Conservation (phyloP, 2,113 vertebrate species). For the Alces alces region DNA sequence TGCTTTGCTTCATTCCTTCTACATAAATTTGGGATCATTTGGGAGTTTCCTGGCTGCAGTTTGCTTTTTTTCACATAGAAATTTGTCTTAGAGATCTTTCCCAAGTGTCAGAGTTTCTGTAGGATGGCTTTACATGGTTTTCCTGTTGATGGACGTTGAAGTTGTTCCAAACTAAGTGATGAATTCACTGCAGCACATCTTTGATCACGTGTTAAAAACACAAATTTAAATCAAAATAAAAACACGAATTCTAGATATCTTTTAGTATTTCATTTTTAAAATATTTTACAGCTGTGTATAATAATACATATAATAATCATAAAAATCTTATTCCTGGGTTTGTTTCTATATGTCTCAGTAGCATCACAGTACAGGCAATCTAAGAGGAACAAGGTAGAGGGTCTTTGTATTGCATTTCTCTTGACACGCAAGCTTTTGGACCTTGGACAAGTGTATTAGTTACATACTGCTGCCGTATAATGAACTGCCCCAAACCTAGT, state of each 20-base stretch:
- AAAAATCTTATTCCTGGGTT: not conserved
- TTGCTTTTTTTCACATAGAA: not conserved
- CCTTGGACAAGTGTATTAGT: not conserved
- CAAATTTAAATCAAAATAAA: not conserved
- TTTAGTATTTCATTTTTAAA: not conserved
- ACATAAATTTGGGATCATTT: not conserved
- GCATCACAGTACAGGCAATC: not conserved
- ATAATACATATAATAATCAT: not conserved
- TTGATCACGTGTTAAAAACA: not conserved
- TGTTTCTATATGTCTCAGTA: constrained; percentile 12
- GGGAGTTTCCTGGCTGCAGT: not conserved
- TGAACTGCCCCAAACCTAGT: not conserved
- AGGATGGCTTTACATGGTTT: not conserved
- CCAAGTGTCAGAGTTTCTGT: not conserved
- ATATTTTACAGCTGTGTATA: not conserved
- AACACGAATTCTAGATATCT: not conserved
- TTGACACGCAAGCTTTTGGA: not conserved
- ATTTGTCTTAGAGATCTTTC: not conserved
- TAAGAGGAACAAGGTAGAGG: not conserved
- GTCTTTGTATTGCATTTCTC: not conserved
- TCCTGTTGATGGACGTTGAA: not conserved
- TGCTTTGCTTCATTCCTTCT: not conserved
- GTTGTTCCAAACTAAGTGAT: not conserved
- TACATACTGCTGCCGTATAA: not conserved
- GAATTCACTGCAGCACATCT: not conserved